phyloP scores from a whole-genome alignment of 2,888 invertebrate species.

The Microctonus hyperodae region DNA sequence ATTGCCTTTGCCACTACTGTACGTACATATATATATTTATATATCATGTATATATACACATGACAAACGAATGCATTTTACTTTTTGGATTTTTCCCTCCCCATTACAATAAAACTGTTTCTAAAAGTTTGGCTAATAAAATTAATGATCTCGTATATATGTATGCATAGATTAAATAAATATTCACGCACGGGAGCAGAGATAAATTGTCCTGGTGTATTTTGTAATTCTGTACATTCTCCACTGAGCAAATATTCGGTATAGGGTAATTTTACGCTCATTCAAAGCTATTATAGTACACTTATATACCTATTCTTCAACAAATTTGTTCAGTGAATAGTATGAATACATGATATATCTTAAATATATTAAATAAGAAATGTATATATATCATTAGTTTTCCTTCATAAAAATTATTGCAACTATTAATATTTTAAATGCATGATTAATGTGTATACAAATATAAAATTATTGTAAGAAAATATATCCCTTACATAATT shows the following conservation, averaged over 20 bases:
- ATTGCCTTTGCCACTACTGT: conserved; percentile 7
- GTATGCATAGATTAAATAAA: background rate
- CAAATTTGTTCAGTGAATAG: background rate
- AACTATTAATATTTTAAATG: no score
- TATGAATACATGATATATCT: background rate
- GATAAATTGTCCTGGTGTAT: background rate
- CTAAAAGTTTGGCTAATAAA: background rate
- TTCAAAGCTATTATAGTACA: background rate
- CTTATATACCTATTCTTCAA: background rate
- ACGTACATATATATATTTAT: background rate
- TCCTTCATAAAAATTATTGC: background rate
- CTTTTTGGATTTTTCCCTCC: background rate
- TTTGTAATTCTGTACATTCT: background rate
- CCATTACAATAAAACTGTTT: background rate
- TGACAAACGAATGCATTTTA: background rate
- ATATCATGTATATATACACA: background rate
- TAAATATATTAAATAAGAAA: background rate
- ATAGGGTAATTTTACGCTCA: background rate
- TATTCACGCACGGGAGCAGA: background rate
- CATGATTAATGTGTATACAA: background rate
- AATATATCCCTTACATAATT: background rate
- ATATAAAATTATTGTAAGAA: background rate
- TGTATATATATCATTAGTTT: background rate
- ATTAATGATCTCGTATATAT: background rate
- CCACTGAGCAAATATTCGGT: background rate